phyloP scores from a whole-genome alignment of 2,888 invertebrate species.

The Scaptomyza polygonia region DNA sequence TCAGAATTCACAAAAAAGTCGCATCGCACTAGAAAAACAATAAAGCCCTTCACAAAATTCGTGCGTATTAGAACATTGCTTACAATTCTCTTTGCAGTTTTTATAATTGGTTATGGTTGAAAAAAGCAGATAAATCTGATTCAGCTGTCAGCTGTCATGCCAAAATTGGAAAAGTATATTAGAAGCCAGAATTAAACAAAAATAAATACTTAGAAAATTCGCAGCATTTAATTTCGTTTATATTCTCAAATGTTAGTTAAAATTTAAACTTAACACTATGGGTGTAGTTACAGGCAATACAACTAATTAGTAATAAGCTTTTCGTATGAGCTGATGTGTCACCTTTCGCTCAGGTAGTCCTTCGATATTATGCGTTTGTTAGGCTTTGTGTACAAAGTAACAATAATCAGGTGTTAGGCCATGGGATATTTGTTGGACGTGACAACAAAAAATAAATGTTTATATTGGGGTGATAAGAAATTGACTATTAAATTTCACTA shows the following conservation, averaged over 20 bases:
- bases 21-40: conserved; percentile 44
- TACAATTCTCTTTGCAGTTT: conserved; percentile 28
- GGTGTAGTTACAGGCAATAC: conserved; percentile 50
- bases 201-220: not conserved
- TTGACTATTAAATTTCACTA: conserved; percentile 22
- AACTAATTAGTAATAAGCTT: conserved; percentile 68
- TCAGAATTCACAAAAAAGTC: conserved; percentile 50
- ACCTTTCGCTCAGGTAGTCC: conserved; percentile 71
- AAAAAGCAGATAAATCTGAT: conserved; percentile 38
- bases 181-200: conserved; percentile 19
- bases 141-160: conserved; percentile 52
- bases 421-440: conserved; percentile 57
- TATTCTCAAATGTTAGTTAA: conserved; percentile 29
- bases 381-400: conserved; percentile 63
- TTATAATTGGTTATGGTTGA: conserved; percentile 26
- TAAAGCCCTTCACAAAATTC: conserved; percentile 42
- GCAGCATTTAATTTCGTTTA: conserved; percentile 16
- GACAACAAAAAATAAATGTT: conserved; percentile 19
- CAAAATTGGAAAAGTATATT: conserved; percentile 33
- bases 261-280: conserved; percentile 26
- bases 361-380: conserved; percentile 55
- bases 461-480: conserved; percentile 9
- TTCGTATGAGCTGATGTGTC: conserved; percentile 76
- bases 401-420: conserved; percentile 69
- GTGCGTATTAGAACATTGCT: conserved; percentile 64